Evolutionary conservation across 1,140 invertebrate genomes (phyloP).

Genomic region (Sinella curviseta): DNA sequence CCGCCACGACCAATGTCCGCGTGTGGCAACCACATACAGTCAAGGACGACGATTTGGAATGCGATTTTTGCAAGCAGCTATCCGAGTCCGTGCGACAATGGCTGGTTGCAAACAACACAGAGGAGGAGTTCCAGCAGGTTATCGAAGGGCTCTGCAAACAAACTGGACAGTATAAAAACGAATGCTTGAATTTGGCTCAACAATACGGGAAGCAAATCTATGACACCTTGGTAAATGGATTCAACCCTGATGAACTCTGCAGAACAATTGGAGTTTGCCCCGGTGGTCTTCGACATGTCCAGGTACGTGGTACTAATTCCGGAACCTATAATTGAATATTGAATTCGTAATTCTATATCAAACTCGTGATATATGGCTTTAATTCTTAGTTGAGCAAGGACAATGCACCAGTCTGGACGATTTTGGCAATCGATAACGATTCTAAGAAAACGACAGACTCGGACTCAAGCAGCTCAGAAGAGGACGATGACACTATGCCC

Average conservation of each 20-base stretch:
- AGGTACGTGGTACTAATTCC: neutral
- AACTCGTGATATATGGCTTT: neutral
- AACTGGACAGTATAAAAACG: slow-evolving; percentile 64
- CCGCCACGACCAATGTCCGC: slow-evolving; percentile 14
- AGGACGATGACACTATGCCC: neutral
- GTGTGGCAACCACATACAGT: slow-evolving; percentile 37
- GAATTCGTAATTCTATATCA: too few relatives aligned
- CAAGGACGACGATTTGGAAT: slow-evolving; percentile 66
- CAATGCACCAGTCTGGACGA: slow-evolving; percentile 35
- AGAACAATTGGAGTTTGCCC: slow-evolving; percentile 70
- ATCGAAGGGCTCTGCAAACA: slow-evolving; percentile 77
- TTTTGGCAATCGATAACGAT: slow-evolving; percentile 8
- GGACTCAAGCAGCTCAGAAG: neutral
- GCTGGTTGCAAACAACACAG: slow-evolving; percentile 80
- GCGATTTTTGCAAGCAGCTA: slow-evolving; percentile 79
- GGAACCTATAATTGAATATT: neutral
- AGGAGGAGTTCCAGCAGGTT: slow-evolving; percentile 75
- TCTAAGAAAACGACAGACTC: neutral
- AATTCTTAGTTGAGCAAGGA: slow-evolving; percentile 9
- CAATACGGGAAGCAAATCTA: slow-evolving; percentile 76
- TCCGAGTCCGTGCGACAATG: slow-evolving; percentile 75
- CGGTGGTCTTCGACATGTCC: slow-evolving; percentile 37
- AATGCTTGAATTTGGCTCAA: slow-evolving; percentile 71
- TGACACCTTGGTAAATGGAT: slow-evolving; percentile 65
- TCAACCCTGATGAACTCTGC: slow-evolving; percentile 71